phyloP scores from a whole-genome alignment of 2,113 vertebrate species.

The Mustela nigripes region DNA sequence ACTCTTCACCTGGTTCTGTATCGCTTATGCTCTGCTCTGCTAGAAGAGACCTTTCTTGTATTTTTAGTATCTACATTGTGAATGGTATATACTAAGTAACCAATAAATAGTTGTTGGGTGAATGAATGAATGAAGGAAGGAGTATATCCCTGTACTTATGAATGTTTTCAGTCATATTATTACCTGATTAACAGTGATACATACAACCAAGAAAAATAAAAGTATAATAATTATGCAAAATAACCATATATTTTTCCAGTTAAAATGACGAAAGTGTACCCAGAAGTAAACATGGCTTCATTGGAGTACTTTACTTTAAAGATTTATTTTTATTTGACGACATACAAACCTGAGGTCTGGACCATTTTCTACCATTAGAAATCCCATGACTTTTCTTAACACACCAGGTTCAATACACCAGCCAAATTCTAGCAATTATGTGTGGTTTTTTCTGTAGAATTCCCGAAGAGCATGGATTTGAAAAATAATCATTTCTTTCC shows the following conservation, averaged over 20 bases:
- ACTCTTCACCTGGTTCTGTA: neutral
- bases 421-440: constrained; percentile 68
- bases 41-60: neutral
- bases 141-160: neutral
- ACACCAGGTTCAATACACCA: constrained; percentile 50
- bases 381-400: constrained; percentile 64
- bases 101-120: neutral
- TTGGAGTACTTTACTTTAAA: constrained; percentile 39
- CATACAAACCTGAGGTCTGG: constrained; percentile 39
- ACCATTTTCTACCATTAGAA: constrained; percentile 64
- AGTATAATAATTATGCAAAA: constrained; percentile 3
- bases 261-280: constrained; percentile 46
- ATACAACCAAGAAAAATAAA: constrained; percentile 7
- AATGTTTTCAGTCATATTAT: neutral
- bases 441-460: constrained; percentile 49
- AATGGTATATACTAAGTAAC: neutral
- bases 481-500: constrained; percentile 65
- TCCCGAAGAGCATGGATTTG: constrained; percentile 21
- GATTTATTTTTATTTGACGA: constrained; percentile 74
- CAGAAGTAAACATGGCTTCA: constrained; percentile 60
- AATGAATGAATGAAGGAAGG: neutral
- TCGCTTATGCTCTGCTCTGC: neutral
- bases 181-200: neutral
- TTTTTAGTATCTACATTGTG: neutral
- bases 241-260: constrained; percentile 30